Evolutionary conservation across 1,140 invertebrate species (phyloP).

Genomic region (Drosophila ironensis): DNA sequence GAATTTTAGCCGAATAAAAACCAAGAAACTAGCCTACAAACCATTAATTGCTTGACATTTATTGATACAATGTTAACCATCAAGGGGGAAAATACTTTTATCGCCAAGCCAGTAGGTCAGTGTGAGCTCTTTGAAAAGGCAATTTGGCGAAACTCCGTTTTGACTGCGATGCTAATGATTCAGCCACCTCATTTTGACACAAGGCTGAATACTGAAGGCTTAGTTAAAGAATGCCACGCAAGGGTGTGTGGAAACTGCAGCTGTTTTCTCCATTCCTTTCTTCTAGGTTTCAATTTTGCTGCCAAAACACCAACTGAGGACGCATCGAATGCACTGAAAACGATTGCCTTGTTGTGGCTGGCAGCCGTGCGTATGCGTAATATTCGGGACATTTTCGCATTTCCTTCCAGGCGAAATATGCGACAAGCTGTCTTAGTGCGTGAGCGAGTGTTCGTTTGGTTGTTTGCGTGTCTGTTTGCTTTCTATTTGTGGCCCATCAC

Average conservation of each 20-base stretch:
- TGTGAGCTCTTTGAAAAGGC: not conserved
- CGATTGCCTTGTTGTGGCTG: conserved; percentile 41
- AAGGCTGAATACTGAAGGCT: conserved; percentile 7
- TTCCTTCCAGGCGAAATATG: conserved; percentile 23
- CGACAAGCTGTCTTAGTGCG: conserved; percentile 19
- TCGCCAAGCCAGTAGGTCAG: not conserved
- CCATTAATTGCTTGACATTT: too few species aligned
- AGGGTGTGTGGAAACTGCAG: conserved; percentile 1
- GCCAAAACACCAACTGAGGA: not conserved
- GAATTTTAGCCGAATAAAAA: too few species aligned
- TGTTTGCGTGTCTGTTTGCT: conserved; percentile 18
- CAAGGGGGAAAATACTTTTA: too few species aligned
- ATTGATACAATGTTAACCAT: too few species aligned
- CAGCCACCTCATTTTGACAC: conserved; percentile 1
- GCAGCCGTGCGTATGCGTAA: conserved; percentile 65
- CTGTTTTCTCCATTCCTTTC: too few species aligned
- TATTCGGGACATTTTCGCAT: conserved; percentile 29
- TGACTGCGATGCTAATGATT: conserved; percentile 25
- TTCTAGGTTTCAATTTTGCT: conserved; percentile 17
- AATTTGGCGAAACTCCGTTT: not conserved
- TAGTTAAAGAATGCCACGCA: conserved; percentile 17
- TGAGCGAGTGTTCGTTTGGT: not conserved
- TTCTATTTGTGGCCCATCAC: conserved; percentile 27
- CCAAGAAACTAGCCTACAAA: too few species aligned
- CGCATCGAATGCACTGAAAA: conserved; percentile 11